Evolutionary conservation across 2,797 vertebrate genomes (phyloP).

Genomic region (Girardinus metallicus): DNA sequence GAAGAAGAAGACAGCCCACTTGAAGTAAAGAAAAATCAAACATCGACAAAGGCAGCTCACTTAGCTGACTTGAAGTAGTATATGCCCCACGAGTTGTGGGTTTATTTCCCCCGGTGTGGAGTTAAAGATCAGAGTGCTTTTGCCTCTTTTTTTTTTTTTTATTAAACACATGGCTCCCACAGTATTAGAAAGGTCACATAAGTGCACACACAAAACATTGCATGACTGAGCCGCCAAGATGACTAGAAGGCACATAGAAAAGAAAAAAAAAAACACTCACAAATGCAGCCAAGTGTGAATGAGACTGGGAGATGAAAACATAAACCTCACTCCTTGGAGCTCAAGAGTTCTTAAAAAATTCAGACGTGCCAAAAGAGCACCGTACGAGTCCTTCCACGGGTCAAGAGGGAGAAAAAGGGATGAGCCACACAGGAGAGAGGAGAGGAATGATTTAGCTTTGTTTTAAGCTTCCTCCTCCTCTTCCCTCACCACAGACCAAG

Average conservation of each 20-base stretch:
- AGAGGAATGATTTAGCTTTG: constrained; percentile 10
- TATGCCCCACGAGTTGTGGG: constrained; percentile 17
- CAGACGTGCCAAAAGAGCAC: constrained; percentile 68
- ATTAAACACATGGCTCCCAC: constrained; percentile 56
- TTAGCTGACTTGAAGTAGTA: constrained; percentile 27
- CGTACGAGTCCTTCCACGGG: constrained; percentile 56
- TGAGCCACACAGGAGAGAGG: constrained; percentile 12
- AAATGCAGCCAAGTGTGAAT: constrained; percentile 30
- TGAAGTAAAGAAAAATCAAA: constrained; percentile 50
- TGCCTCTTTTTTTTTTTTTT: constrained; percentile 59
- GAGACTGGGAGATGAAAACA: constrained; percentile 22
- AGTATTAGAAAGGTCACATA: constrained; percentile 60
- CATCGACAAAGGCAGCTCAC: constrained; percentile 24
- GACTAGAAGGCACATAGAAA: constrained; percentile 30
- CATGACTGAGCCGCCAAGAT: constrained; percentile 41
- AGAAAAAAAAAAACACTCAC: constrained; percentile 13
- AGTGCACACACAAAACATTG: constrained; percentile 37
- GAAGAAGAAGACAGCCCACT: constrained; percentile 41
- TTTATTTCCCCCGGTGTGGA: constrained; percentile 58
- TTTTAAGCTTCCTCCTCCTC: constrained; percentile 9
- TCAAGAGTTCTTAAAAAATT: constrained; percentile 64
- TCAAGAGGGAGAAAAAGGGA: constrained; percentile 44
- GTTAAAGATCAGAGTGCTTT: constrained; percentile 74
- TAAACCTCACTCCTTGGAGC: constrained; percentile 49
- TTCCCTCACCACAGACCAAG: neutral